phyloP scores from a whole-genome alignment of 2,113 vertebrate species.

The Colaptes auratus region DNA sequence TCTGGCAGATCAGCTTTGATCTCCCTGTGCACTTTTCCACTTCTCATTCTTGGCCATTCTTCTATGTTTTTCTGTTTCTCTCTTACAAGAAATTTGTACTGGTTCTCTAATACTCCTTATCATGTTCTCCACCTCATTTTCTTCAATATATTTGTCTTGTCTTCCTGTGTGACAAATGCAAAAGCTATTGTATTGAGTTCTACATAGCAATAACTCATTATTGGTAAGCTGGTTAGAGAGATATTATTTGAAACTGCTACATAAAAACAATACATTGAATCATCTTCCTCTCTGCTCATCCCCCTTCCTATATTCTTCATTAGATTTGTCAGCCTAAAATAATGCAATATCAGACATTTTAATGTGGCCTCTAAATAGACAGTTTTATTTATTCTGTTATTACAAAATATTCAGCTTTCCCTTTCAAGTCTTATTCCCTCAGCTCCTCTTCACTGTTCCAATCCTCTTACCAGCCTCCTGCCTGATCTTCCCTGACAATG shows the following conservation, averaged over 20 bases:
- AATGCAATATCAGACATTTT: neutral
- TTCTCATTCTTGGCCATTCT: neutral
- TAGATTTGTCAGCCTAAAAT: slow-evolving; percentile 27
- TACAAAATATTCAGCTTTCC: slow-evolving; percentile 10
- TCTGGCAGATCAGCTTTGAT: neutral
- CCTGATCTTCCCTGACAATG: neutral
- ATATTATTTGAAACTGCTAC: slow-evolving; percentile 12
- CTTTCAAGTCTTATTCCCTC: neutral
- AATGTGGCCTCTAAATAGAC: slow-evolving; percentile 8
- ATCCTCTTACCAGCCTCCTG: neutral
- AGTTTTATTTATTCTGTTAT: slow-evolving; percentile 22
- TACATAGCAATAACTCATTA: neutral
- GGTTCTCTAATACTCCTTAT: neutral
- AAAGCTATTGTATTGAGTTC: neutral
- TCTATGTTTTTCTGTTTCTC: neutral
- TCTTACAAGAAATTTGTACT: neutral
- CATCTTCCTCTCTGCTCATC: neutral
- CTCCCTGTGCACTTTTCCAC: neutral
- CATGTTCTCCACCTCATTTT: neutral
- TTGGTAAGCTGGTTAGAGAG: slow-evolving; percentile 1
- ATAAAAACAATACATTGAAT: slow-evolving; percentile 22
- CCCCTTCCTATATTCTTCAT: neutral
- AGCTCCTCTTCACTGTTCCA: neutral
- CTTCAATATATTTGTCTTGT: neutral
- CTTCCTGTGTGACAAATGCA: slow-evolving; percentile 8